Base-by-base conservation (phyloP, 2,888 invertebrate genomes). In the Cylloceria caligata region DNA sequence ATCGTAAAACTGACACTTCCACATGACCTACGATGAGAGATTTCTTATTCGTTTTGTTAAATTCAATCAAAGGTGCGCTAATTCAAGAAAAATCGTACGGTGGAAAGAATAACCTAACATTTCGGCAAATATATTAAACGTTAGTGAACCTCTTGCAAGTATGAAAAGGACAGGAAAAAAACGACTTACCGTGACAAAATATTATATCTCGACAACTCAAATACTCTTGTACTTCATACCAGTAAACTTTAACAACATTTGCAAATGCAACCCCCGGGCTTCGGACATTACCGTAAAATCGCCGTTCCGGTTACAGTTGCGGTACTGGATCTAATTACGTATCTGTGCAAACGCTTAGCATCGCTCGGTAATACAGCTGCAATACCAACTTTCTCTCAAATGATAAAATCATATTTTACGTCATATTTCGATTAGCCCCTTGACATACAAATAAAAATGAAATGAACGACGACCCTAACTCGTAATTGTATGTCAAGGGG, bases 1-100 rank as follows among this genome's bases (percentile, higher is more conserved):
- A 74, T 86, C 84, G 75, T 87, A 84, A 78, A 88, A 86, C 62
- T 85, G 84, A 75, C 84, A 84, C 69, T 87, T 86, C 86, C 85
- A 88, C 91, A 91, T 91, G 69, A 72, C 85, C 85, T 87, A 64
- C n/a, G 55, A 71, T 36, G 6, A 16, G 4, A 49, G 5, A 3
- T n/a, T 34, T 9, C 4, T 19, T 9, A 21, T 36, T 21, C n/a
- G n/a, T 36, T 11, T 24, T 21, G 7, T 1, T 21, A 9, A 30
- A 19, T 34, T 2, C 2, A 36, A 36, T 30, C 2, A 36, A 9
- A 34, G 52, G 21, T 21, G 3, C 52, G 30, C 3, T 60, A 21
- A 57, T 30, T 16, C 57, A n/a, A 9, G 11, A 11, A 19, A 36
- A 39, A 52, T 9, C 49, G 49, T 36, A 34, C n/a, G 24, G 19